Evolutionary conservation across 2,797 vertebrate species (phyloP), one percentile per base, ranked within the genome.

Genomic region (Gymnothorax reevesii): DNA sequence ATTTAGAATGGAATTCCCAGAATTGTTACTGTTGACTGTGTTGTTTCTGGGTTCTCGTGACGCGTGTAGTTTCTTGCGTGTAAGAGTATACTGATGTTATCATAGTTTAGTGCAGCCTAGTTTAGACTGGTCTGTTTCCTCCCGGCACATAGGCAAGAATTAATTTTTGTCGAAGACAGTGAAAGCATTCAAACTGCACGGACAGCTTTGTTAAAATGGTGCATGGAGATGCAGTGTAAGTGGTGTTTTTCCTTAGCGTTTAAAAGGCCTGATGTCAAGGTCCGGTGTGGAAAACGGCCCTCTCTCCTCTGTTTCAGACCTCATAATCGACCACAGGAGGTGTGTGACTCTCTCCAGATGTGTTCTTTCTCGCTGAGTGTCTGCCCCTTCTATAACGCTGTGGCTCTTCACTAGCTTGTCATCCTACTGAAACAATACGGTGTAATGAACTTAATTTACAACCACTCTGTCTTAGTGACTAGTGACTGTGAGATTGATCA

Each of bases 211-310:
- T 87, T 42, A 89, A 83, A 83, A 82, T 54, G 80, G 25, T 52
- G 60, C 83, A 57, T n/a, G 60, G 57, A 80, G 69, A 84, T 77
- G 27, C 73, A 79, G 85, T 89, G 90, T 85, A 89, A 84, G 82
- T 91, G 90, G 90, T 90, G 89, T 85, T 83, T 84, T 88, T 90
- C 89, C 87, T 89, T 86, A 79, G 86, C 86, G 89, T 91, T 90
- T 69, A 83, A 85, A 88, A 88, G 87, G 86, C 87, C 83, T 88
- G 66, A 80, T 88, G 91, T 90, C 87, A 87, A 86, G 86, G 89
- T 82, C 82, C 60, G 64, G 55, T 89, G 85, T 77, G 85, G 88
- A 87, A 92, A 91, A 91, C 88, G 90, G 62, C 3, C 86, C 84
- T 89, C 82, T n/a, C 62, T 62, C 89, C 88, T 89, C 57, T 87